Evolutionary conservation across 1,140 invertebrate species (phyloP).

Genomic region (Drosophila hydei): DNA sequence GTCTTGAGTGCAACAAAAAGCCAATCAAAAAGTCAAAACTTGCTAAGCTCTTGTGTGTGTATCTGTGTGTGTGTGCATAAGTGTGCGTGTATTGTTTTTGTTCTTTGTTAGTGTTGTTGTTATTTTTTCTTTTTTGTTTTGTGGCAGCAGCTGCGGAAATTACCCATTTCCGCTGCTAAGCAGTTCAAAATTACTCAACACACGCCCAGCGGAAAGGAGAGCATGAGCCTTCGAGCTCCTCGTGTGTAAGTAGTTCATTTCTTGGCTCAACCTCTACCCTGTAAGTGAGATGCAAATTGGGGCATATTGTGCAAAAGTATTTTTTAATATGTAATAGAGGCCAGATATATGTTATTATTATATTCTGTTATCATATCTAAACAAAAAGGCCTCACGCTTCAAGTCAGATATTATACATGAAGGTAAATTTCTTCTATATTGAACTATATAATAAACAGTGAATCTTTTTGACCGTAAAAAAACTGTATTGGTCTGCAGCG

Average conservation of each 20-base stretch:
- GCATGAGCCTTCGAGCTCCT: conserved; percentile 52
- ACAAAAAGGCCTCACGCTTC: no score
- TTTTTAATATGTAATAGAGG: no score
- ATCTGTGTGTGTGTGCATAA: not conserved
- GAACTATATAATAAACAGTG: no score
- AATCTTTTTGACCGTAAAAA: no score
- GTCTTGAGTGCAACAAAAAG: conserved; percentile 18
- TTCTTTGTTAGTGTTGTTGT: conserved; percentile 5
- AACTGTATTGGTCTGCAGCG: no score
- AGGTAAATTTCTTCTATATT: no score
- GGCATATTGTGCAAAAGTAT: not conserved
- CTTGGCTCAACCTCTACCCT: conserved; percentile 1
- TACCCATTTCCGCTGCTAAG: conserved; percentile 62
- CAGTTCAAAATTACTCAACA: conserved; percentile 70
- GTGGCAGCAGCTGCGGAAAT: conserved; percentile 56
- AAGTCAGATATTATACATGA: no score
- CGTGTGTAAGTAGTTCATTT: conserved; percentile 27
- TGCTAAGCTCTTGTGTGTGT: not conserved
- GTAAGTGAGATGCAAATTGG: not conserved
- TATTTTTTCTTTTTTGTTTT: conserved; percentile 12
- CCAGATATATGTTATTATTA: no score
- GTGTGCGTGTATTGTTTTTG: not conserved
- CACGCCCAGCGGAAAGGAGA: conserved; percentile 56
- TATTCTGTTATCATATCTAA: no score
- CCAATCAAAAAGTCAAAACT: conserved; percentile 33